These are phyloP conservation scores for Hippocampus barbouri DNA, from an alignment of 2,113 vertebrate species.

Conservation along the genomic window DNA sequence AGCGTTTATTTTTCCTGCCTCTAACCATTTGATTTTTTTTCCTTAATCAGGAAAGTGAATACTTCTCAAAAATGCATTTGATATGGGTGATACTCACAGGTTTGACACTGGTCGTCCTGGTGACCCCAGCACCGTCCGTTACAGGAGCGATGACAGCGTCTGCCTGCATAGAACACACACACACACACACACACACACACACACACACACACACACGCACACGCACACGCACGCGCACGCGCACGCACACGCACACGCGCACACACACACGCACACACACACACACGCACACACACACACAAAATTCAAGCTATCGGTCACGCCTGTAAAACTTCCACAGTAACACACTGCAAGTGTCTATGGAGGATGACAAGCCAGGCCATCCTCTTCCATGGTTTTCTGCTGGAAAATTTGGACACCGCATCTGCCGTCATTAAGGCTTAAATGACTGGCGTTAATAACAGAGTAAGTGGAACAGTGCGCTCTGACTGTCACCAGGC, in stretches of 20 bases:
- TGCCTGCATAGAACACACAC: constrained; percentile 72
- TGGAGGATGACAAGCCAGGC: constrained; percentile 27
- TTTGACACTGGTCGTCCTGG: constrained; percentile 91
- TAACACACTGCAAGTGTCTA: neutral
- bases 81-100: constrained; percentile 76
- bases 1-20: neutral
- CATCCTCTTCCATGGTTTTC: constrained; percentile 32
- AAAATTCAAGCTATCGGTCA: constrained; percentile 12
- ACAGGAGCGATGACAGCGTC: constrained; percentile 89
- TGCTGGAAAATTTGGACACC: constrained; percentile 38
- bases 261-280: constrained; percentile 14
- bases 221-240: constrained; percentile 17
- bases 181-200: constrained; percentile 16
- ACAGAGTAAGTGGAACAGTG: constrained; percentile 53
- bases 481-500: constrained; percentile 58
- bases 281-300: constrained; percentile 11
- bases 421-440: constrained; percentile 50
- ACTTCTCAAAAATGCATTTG: neutral
- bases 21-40: neutral
- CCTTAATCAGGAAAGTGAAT: neutral
- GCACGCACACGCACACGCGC: too few relatives aligned
- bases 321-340: constrained; percentile 13
- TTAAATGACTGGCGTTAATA: constrained; percentile 72
- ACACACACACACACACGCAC: constrained; percentile 16
- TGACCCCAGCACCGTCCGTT: constrained; percentile 94